These are phyloP conservation scores for Propithecus coquereli DNA, from an alignment of 2,113 vertebrate species.

Conservation along the genomic window DNA sequence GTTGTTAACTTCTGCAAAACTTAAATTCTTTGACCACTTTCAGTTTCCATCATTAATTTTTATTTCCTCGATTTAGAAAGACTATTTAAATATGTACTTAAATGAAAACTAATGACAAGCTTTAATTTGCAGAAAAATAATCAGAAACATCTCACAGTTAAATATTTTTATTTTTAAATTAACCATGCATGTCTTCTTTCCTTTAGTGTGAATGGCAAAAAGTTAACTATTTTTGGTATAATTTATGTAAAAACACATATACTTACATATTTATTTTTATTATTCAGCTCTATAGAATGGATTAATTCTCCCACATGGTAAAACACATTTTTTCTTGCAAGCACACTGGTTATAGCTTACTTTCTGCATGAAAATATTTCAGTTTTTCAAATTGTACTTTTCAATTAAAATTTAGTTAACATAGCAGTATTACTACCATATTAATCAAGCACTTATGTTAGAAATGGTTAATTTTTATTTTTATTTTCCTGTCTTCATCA, in stretches of 20 bases:
- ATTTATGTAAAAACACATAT: neutral
- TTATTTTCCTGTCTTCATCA: neutral
- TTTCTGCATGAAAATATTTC: neutral
- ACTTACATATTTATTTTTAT: neutral
- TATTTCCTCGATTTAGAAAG: neutral
- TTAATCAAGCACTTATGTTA: conserved; percentile 1
- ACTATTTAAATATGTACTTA: neutral
- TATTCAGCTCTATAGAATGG: neutral
- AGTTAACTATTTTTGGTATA: neutral
- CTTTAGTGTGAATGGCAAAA: neutral
- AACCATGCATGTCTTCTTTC: neutral
- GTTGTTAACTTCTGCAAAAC: neutral
- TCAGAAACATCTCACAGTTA: neutral
- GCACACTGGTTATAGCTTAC: neutral
- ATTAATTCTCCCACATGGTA: neutral
- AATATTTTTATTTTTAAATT: conserved; percentile 8
- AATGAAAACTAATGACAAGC: neutral
- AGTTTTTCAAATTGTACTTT: neutral
- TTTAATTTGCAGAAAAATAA: neutral
- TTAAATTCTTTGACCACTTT: neutral
- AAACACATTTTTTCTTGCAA: neutral
- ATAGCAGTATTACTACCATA: neutral
- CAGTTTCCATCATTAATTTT: neutral
- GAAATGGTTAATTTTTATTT: conserved; percentile 15
- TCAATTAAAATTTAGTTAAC: neutral